phyloP scores from a whole-genome alignment of 2,797 vertebrate genomes.

The Oceanodroma leucorhoa region DNA sequence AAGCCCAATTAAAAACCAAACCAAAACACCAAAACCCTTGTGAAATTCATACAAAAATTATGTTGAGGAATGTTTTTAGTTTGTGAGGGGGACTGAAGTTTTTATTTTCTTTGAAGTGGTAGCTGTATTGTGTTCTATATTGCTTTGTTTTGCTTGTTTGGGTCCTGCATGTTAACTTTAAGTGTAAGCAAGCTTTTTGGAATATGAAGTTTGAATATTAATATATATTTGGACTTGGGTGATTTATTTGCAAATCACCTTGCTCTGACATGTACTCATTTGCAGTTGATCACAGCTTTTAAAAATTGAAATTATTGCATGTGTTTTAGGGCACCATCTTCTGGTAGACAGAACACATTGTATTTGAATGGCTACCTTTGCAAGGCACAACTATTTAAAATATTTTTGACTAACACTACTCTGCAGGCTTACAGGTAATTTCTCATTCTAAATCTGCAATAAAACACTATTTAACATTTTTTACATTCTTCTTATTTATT shows the following conservation, averaged over 20 bases:
- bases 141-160: not conserved
- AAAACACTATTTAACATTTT: slow-evolving; percentile 55
- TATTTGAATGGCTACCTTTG: not conserved
- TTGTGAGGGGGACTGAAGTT: not conserved
- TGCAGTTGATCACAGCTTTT: not conserved
- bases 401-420: slow-evolving; percentile 13
- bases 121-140: not conserved
- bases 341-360: slow-evolving; percentile 11
- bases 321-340: slow-evolving; percentile 55
- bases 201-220: not conserved
- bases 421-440: slow-evolving; percentile 16
- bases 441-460: slow-evolving; percentile 44
- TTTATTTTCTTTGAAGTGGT: not conserved
- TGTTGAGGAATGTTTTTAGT: not conserved
- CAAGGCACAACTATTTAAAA: slow-evolving; percentile 25
- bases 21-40: accelerated
- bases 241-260: not conserved
- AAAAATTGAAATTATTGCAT: not conserved
- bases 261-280: not conserved
- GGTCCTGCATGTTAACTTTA: not conserved
- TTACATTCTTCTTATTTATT: slow-evolving; percentile 50
- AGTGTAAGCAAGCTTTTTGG: not conserved
- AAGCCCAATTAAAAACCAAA: not conserved
- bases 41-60: not conserved
- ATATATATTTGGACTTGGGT: not conserved